These are phyloP conservation scores for Myocastor coypus DNA, from an alignment of 2,113 vertebrate genomes.

Conservation along the genomic window DNA sequence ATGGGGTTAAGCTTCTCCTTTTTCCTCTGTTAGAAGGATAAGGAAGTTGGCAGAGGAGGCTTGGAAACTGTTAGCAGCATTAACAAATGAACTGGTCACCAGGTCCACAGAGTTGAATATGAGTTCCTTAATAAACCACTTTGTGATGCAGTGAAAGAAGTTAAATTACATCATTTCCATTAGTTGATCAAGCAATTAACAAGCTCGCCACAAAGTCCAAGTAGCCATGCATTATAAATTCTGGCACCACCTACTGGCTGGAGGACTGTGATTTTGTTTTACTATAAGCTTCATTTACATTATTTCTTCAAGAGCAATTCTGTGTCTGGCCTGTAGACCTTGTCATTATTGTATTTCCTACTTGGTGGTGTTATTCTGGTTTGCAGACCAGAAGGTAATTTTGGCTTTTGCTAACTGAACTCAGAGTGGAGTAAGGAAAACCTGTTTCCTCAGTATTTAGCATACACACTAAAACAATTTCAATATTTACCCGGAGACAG, in stretches of 20 bases:
- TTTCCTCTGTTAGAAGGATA: background rate
- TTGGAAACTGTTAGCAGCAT: conserved; percentile 20
- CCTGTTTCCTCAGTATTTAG: conserved; percentile 71
- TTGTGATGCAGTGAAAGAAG: conserved; percentile 32
- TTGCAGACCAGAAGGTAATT: conserved; percentile 70
- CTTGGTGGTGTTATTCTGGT: conserved; percentile 52
- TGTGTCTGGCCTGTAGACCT: background rate
- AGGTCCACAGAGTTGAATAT: background rate
- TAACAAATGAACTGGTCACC: conserved; percentile 49
- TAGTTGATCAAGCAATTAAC: conserved; percentile 60
- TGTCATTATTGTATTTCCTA: conserved; percentile 11
- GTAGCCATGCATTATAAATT: conserved; percentile 25
- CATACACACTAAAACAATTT: conserved; percentile 70
- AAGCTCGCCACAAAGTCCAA: conserved; percentile 37
- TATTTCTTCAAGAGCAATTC: conserved; percentile 12
- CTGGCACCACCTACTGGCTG: conserved; percentile 56
- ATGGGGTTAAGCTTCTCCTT: background rate
- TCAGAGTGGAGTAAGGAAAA: conserved; percentile 69
- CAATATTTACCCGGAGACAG: conserved; percentile 79
- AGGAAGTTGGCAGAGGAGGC: background rate
- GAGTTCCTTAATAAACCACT: conserved; percentile 50
- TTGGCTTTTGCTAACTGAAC: conserved; percentile 69
- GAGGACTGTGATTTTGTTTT: conserved; percentile 32
- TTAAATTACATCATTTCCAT: conserved; percentile 61
- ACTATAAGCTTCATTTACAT: conserved; percentile 16